These are phyloP conservation scores for Hymenochirus boettgeri DNA, from an alignment of 2,113 vertebrate genomes.

Conservation along the genomic window DNA sequence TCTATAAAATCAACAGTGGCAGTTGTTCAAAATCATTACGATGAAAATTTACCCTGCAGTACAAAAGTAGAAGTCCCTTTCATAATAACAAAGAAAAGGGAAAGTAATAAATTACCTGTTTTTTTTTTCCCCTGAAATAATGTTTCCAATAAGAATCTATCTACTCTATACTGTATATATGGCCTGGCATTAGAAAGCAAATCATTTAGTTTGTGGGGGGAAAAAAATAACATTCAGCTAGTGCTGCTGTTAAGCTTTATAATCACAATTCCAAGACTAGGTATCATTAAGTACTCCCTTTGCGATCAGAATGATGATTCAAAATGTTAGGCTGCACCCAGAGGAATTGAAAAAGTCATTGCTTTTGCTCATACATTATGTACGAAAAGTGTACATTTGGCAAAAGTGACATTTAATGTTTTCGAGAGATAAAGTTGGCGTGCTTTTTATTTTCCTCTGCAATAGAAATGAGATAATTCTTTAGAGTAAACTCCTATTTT, in stretches of 20 bases:
- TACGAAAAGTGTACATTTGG: conserved; percentile 41
- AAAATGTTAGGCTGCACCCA: conserved; percentile 38
- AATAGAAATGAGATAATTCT: conserved; percentile 42
- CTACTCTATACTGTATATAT: conserved; percentile 23
- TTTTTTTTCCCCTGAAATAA: conserved; percentile 7
- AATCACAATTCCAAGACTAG: conserved; percentile 36
- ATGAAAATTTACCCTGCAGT: background rate
- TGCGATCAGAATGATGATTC: conserved; percentile 41
- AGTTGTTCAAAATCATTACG: background rate
- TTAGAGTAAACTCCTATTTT: conserved; percentile 41
- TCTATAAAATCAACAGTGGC: no score
- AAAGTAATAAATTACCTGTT: background rate
- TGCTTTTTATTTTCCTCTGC: conserved; percentile 39
- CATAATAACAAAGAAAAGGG: background rate
- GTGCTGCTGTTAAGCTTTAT: conserved; percentile 30
- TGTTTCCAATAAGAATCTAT: conserved; percentile 17
- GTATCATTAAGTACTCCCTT: conserved; percentile 39
- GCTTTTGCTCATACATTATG: conserved; percentile 39
- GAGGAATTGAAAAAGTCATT: conserved; percentile 31
- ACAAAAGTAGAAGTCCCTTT: background rate
- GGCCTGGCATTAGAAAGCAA: conserved; percentile 22
- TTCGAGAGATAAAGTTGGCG: conserved; percentile 39
- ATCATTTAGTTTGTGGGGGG: conserved; percentile 19
- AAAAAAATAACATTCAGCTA: conserved; percentile 25
- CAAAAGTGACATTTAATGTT: conserved; percentile 44